Base-by-base conservation (phyloP, 2,888 invertebrate species). In the Girardia tigrina region DNA sequence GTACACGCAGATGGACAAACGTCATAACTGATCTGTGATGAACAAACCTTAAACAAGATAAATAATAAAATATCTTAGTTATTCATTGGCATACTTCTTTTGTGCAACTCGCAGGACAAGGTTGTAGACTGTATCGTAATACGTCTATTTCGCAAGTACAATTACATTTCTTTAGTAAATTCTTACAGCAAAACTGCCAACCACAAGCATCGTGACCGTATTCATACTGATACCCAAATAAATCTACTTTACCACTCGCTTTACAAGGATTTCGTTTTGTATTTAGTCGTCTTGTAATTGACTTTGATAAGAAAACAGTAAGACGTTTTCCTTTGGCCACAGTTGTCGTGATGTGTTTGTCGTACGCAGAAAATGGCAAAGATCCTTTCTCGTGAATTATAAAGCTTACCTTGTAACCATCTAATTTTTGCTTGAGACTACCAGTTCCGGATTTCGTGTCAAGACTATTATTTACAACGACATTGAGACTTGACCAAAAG, bases 341-440 rank as follows among this genome's bases (percentile, higher is more conserved):
- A 20, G 42, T 56, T 56, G 14, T 23, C 4, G 27, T 28, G 12
- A 74, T 74, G 26, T 28, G 29, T 8, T 28, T 42, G 28, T 74
- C 74, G 23, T 74, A 74, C 4, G 74, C 74, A 42, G 42, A 42
- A 28, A 71, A 74, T 26, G 74, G 74, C 1, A 74, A 23, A 8
- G 42, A 42, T 1, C 74, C 74, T 4, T 14, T 6, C 6, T 74
- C 74, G 69, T 74, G 74, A 73, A 73, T 14, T n/a, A 73, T 73
- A 23, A 73, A 23, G 26, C 26, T 70, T 6, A 70, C 36, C 16
- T 36, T 36, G 36, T 36, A 36, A 36, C 36, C 16, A 12, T 36
- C 16, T 16, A 36, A 36, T 36, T 36, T 36, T 36, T 36, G 8
- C 16, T 36, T 36, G 8, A 16, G 36, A 36, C 16, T 36, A 16